Percentiles rank a stretch among this genome's conserved stretches.
These are phyloP conservation scores for Chamaetylas fuelleborni DNA, from an alignment of 2,113 vertebrate species.

Conservation along the genomic window DNA sequence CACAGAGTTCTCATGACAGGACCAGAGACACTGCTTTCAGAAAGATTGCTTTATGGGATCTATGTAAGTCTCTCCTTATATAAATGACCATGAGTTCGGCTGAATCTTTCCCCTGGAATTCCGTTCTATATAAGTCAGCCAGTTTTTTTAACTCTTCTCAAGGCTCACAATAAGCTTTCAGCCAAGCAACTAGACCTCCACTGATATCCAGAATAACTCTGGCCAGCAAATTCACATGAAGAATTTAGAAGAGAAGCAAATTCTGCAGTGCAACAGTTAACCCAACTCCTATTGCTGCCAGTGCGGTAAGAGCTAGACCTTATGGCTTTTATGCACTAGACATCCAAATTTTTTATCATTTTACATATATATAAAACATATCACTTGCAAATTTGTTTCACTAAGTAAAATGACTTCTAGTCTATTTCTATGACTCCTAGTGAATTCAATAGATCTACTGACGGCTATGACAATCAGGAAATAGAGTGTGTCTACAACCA, in stretches of 20 bases:
- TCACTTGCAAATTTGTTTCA: neutral
- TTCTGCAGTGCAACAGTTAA: neutral
- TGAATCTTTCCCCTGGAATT: neutral
- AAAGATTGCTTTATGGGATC: neutral
- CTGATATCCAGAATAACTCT: neutral
- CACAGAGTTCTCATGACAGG: neutral
- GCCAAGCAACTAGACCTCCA: neutral
- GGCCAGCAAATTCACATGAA: neutral
- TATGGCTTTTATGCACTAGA: neutral
- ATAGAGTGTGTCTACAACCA: neutral
- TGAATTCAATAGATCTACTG: neutral
- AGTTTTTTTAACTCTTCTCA: neutral
- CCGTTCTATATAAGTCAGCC: neutral
- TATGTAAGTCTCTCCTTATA: neutral
- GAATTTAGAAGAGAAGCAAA: neutral
- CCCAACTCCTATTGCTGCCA: neutral
- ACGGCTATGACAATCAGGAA: neutral
- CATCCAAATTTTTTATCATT: fast-evolving
- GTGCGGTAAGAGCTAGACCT: neutral
- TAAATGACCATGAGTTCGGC: neutral
- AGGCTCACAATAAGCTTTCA: neutral
- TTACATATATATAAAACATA: neutral
- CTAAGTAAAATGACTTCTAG: neutral
- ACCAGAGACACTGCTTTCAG: neutral
- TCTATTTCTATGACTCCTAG: too few species aligned